Base-by-base conservation (phyloP, 2,888 invertebrate species). In the Drosophila quinaria region DNA sequence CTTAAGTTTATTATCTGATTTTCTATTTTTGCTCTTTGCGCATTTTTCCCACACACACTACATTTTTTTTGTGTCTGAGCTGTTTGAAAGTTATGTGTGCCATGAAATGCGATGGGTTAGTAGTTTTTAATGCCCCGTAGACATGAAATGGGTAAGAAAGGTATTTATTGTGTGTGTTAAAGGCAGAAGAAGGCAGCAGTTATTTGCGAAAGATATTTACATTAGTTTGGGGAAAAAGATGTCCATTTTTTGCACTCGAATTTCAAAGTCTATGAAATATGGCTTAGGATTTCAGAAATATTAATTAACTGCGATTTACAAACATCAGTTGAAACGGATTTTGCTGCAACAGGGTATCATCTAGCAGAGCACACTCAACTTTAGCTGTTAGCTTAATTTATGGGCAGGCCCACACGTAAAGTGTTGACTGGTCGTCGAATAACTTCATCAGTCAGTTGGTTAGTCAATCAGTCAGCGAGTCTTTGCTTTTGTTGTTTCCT, bases 401-500 rank as follows among this genome's bases (percentile, higher is more conserved):
- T 56, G 22, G 46, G 19, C 17, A 3, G 33, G 67, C 33, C 66
- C 72, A 50, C 33, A 58, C 54, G 55, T 42, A 31, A 72, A 52
- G 66, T 61, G 54, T 62, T 55, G 70, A 74, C 31, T 54, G 64
- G 13, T 11, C 44, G 33, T 10, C 44, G 33, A 35, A 44, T 56
- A 56, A 35, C 55, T 56, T 56, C 76, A 82, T 84, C 81, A 47
- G 59, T 66, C 67, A 68, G 68, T 65, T 51, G 50, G 59, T 42
- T 65, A 56, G 67, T 58, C 54, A 56, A 39, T 66, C 66, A 47
- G 52, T 52, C 61, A 39, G 37, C 37, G 17, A 25, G 17, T 59
- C 29, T 17, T 25, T n/a, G 19, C 25, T 35, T 49, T 49, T 54
- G 25, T 61, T 62, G 35, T 39, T 55, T 15, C 33, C n/a, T 19